A percentile compares a stretch with the other conserved stretches of the same genome.
These are phyloP conservation scores for Rhadina sibilatrix DNA, from an alignment of 2,113 vertebrate genomes.

Conservation along the genomic window DNA sequence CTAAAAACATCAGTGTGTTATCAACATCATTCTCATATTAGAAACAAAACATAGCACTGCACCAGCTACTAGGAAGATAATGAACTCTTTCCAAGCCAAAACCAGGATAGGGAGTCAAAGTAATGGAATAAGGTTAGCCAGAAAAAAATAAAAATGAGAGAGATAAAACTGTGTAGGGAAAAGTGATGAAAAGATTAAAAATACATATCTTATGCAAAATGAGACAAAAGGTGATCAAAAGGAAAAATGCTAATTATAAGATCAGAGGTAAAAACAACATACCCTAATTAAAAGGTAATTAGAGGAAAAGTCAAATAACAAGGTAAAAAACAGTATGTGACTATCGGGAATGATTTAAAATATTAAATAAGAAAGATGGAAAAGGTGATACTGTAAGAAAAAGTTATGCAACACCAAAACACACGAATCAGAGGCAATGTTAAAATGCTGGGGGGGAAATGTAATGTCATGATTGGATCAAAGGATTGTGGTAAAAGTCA, in stretches of 20 bases:
- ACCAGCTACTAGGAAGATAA: not conserved
- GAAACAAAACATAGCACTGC: not conserved
- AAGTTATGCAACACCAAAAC: not conserved
- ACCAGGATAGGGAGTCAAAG: not conserved
- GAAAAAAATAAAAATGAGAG: not conserved
- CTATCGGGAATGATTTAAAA: not conserved
- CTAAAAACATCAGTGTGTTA: not conserved
- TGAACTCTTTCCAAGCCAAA: not conserved
- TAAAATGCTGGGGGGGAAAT: constrained; percentile 17
- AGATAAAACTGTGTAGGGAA: not conserved
- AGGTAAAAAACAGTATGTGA: not conserved
- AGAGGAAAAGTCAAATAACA: not conserved
- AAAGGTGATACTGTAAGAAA: not conserved
- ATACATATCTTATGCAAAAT: not conserved
- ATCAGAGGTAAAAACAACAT: not conserved
- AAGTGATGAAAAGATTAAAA: not conserved
- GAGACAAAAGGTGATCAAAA: constrained; percentile 16
- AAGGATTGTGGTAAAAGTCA: not conserved
- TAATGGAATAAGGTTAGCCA: not conserved
- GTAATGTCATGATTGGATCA: not conserved
- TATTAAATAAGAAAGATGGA: not conserved
- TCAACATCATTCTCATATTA: not conserved
- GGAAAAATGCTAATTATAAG: not conserved
- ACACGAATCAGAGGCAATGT: not conserved
- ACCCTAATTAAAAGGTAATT: not conserved